Evolutionary conservation across 2,888 invertebrate species (phyloP), one percentile per base, ranked within the genome.

Genomic region (Mantis religiosa): DNA sequence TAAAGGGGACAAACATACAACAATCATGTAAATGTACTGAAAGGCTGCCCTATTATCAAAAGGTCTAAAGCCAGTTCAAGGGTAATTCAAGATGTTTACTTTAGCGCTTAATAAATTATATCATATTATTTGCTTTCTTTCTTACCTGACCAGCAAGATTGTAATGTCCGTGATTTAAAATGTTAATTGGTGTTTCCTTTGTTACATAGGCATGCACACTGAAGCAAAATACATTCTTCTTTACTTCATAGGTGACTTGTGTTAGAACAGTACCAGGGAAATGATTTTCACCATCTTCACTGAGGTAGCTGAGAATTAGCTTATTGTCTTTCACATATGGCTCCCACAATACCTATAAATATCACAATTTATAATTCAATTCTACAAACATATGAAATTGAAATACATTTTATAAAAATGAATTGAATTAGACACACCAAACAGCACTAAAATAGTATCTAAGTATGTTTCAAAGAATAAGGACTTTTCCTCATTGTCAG

Each of bases 121-220:
- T n/a, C n/a, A n/a, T n/a, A n/a, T n/a, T n/a, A n/a, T 41, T 83
- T 28, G 30, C 81, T 6, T 4, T 28, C 27, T 84, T 54, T 12
- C 81, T 86, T 28, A 87, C 87, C 34, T 98, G 98, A 25, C 98
- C 98, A 86, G 96, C 97, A 83, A 99, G 94, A 93, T 99, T 99
- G 93, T 99, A 98, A 93, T 97, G 99, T 1, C 97, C 95, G 92
- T 98, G 97, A 93, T 97, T 97, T 85, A 98, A 98, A 89, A 99
- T 93, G 93, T 98, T 98, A 90, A 99, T 94, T 25, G 97, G 95
- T 0, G 98, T 98, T 0, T 97, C 95, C 92, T 97, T 97, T 15
- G 95, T 96, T 3, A 97, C 95, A 4, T 95, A 95, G 28, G 97
- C 97, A 90, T 94, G 95, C 94, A 97, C 97, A 90, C 96, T 95